Evolutionary conservation across 2,888 invertebrate species (phyloP).

Genomic region (Synergus gifuensis): DNA sequence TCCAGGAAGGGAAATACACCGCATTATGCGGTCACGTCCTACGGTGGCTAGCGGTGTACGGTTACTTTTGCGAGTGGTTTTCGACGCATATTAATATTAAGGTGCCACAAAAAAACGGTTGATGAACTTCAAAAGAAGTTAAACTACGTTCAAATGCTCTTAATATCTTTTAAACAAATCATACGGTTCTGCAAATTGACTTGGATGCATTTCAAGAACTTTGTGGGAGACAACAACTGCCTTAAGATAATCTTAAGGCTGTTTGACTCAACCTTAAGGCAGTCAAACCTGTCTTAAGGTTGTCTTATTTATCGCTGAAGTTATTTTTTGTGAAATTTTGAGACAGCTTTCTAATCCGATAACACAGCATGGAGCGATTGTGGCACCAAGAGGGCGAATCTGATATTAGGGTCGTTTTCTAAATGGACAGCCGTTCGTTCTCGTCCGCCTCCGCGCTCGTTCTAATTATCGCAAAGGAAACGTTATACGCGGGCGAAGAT

Average conservation of each 20-base stretch:
- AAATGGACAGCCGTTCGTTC: slow-evolving; percentile 24
- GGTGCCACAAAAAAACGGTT: background rate
- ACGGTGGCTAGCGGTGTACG: background rate
- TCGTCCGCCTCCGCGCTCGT: slow-evolving; percentile 42
- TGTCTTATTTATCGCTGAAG: no score
- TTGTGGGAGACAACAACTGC: no score
- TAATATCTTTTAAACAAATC: no score
- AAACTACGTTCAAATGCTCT: no score
- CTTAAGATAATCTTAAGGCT: no score
- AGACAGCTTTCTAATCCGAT: background rate
- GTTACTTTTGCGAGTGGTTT: slow-evolving; percentile 18
- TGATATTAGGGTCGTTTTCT: slow-evolving; percentile 35
- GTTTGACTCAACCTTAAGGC: no score
- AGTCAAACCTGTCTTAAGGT: no score
- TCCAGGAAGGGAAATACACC: slow-evolving; percentile 30
- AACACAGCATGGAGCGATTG: background rate
- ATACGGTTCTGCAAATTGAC: no score
- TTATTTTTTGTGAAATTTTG: no score
- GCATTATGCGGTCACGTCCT: slow-evolving; percentile 28
- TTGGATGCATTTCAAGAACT: no score
- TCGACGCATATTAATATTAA: slow-evolving; percentile 26
- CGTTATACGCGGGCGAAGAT: slow-evolving; percentile 34
- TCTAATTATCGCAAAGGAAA: slow-evolving; percentile 46
- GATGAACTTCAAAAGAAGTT: no score
- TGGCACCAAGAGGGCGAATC: background rate